Base-by-base conservation (phyloP, 2,113 vertebrate species). In the Chaenocephalus aceratus region DNA sequence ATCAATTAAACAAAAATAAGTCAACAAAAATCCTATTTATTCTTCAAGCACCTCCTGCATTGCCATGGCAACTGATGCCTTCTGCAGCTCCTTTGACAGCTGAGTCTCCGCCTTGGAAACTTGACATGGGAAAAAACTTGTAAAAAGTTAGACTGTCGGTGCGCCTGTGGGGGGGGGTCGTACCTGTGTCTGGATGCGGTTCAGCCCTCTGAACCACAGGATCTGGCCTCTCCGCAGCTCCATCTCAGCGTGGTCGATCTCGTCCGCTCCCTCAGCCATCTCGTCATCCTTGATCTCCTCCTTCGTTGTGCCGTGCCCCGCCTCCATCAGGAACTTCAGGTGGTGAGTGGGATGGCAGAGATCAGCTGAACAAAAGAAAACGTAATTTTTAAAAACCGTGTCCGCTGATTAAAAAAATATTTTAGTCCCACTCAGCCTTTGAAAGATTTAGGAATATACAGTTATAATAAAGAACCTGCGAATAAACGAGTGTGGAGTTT, bases 111-210 rank as follows among this genome's bases (percentile, higher is more conserved):
- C 18, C 21, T 21, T 7, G 56, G 6, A 62, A 59, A 59, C 48
- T 3, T 8, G 46, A 36, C 11, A 21, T 49, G 44, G 30, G 60
- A 46, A 61, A 30, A 41, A 21, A 21, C 21, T 21, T 21, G 21
- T 21, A 21, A 21, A 21, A 30, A 2, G 53, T 7, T 5, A 16
- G 14, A 11, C 18, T 2, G 18, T 21, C 14, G 21, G 9, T 4
- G 67, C 2, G 65, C 18, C 6, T 7, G 14, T 18, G 2, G 23
- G n/a, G 34, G 8, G 21, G 0, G 0, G 8, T 5, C 70, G 63
- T 98, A 99, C 98, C 97, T 99, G 98, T 1, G 98, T 99, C 95
- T 99, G 97, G 94, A 99, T 99, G 64, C 98, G 97, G 96, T 98
- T 99, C 87, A 99, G 96, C 16, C 98, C 97, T 86, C 98, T 91